Evolutionary conservation across 2,113 vertebrate species (phyloP), one percentile per base, ranked within the genome.

Genomic region (Cnemophilus loriae): DNA sequence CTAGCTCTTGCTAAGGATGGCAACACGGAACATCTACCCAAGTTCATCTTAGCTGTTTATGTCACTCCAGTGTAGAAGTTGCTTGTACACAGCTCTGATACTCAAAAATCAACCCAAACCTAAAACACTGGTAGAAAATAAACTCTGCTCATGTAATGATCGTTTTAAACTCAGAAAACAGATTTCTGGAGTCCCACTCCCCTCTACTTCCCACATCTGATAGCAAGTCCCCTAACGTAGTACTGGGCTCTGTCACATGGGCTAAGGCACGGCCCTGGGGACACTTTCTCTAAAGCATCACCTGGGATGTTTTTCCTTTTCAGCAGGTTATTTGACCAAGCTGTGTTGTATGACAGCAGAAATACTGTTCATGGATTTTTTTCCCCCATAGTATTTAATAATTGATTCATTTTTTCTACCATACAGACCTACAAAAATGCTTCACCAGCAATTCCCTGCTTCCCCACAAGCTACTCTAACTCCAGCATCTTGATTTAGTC

Each of bases 211-310:
- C 35, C 15, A 11, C 0, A 2, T 73, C 35, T 33, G 24, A n/a
- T 0, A 24, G 16, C 13, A 83, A 76, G 24, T 50, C 15, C 41
- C 10, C 30, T 21, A 33, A 39, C 0, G 0, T 3, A 8, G 10
- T 7, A 6, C 1, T 24, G 11, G 42, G 35, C 19, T 63, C 47
- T 18, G 39, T 27, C 53, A 12, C 14, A 11, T 0, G 5, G 65
- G 30, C 33, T 61, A 24, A n/a, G 81, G 46, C 56, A 53, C 27
- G 76, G 68, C 24, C 33, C 16, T 33, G 39, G 18, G n/a, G 26
- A 7, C 41, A 53, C 8, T 21, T 50, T 24, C 42, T 61, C 20
- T 24, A 7, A 46, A 37, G 33, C 6, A 80, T 13, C 46, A 44
- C 10, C 16, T 28, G 47, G 3, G 37, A 39, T 4, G 1, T 27